phyloP scores from a whole-genome alignment of 2,888 invertebrate genomes.

The Ischnura elegans region DNA sequence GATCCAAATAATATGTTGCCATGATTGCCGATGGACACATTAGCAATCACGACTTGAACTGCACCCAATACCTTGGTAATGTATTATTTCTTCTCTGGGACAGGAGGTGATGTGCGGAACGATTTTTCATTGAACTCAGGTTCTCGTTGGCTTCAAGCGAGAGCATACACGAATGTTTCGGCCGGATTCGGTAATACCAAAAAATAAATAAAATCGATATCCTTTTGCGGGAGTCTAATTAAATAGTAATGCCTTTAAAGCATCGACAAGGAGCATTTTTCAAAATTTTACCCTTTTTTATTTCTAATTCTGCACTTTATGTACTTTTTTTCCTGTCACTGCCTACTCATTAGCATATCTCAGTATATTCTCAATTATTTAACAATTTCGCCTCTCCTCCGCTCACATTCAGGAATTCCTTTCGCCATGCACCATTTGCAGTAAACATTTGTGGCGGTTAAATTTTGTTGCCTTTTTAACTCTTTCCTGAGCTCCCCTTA shows the following conservation, averaged over 20 bases:
- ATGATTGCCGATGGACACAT: not conserved
- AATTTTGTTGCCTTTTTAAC: too few species aligned
- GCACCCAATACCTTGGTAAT: too few species aligned
- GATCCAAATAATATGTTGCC: not conserved
- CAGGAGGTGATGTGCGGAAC: not conserved
- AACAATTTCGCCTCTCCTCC: too few species aligned
- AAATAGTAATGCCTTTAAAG: slow-evolving; percentile 42
- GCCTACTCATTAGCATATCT: too few species aligned
- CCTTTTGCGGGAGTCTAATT: slow-evolving; percentile 24
- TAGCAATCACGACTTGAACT: too few species aligned
- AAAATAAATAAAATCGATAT: slow-evolving; percentile 65
- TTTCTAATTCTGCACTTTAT: too few species aligned
- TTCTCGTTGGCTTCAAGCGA: not conserved
- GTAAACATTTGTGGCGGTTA: too few species aligned
- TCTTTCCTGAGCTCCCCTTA: too few species aligned
- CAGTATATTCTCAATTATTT: too few species aligned
- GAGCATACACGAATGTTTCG: not conserved
- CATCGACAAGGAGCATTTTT: not conserved
- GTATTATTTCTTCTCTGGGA: not conserved
- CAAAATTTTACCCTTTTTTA: not conserved
- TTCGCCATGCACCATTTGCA: too few species aligned
- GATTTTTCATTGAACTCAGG: not conserved
- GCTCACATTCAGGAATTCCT: too few species aligned
- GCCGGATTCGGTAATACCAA: slow-evolving; percentile 23
- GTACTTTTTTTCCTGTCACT: too few species aligned